Conservation (phyloP, 2,797 vertebrate genomes). For the Acanthornis magna region DNA sequence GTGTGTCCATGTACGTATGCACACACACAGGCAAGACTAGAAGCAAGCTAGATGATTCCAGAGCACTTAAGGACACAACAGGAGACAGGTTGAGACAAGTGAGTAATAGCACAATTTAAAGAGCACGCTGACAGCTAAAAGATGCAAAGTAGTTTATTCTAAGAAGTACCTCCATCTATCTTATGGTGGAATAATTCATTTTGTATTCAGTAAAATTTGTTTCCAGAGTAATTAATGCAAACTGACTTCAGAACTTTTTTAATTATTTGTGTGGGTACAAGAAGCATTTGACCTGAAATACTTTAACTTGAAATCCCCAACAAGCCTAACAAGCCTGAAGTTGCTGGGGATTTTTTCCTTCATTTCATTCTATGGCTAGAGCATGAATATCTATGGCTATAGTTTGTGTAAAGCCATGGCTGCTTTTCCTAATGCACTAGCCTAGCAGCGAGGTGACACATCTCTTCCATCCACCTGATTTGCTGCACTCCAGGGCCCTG, state of each 20-base stretch:
- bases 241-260: background rate
- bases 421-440: background rate
- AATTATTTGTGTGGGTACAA: constrained; percentile 17
- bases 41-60: background rate
- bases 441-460: background rate
- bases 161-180: constrained; percentile 1
- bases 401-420: background rate
- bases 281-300: background rate
- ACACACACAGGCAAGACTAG: background rate
- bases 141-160: constrained; percentile 53
- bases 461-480: background rate
- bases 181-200: constrained; percentile 27
- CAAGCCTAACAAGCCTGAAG: constrained; percentile 19
- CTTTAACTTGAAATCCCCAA: background rate
- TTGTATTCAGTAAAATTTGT: constrained; percentile 16
- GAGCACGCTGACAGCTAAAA: constrained; percentile 10
- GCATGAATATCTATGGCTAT: background rate
- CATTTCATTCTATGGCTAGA: background rate
- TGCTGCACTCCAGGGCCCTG: background rate
- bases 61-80: constrained; percentile 43
- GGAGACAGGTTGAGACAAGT: constrained; percentile 37
- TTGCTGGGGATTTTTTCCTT: background rate
- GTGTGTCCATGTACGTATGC: background rate
- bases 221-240: constrained; percentile 31
- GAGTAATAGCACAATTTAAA: background rate